Evolutionary conservation across 2,113 vertebrate species (phyloP), one percentile per base, ranked within the genome.

Genomic region (Tichodroma muraria): DNA sequence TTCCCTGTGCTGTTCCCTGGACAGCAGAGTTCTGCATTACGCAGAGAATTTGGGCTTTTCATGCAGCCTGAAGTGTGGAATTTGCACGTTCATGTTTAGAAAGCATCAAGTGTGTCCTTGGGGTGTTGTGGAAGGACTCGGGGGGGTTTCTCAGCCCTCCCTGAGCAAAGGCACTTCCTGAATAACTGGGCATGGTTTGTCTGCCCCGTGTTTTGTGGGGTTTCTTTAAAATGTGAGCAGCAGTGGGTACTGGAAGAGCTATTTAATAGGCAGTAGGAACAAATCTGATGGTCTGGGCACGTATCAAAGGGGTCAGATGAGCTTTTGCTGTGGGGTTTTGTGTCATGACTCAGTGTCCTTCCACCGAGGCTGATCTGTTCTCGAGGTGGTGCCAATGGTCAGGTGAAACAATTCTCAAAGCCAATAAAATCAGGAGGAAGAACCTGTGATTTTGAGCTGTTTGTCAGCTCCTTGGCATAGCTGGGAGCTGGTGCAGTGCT

Each of bases 391-490:
- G 63, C 78, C 80, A 50, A 0, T 42, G 79, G 76, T 76, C 20
- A 47, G 53, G 45, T 64, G 54, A 82, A 93, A 64, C 77, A 44
- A 30, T 91, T 80, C 84, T 50, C 90, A 88, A 83, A 73, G 40
- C 56, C 33, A 89, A 7, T 82, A 65, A 63, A 54, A 24, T 85
- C 90, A 80, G 71, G 72, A 92, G 88, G 81, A 77, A 80, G 75
- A 86, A 66, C 13, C 80, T 89, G 64, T 23, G 66, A 77, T 93
- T 95, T 63, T 60, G 93, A 90, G 78, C 85, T 96, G 54, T 96
- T 96, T 94, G 85, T 95, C 87, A 88, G 81, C 94, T 93, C 70
- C 81, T 92, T 96, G 94, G 91, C 96, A 95, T 64, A 89, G 90
- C 95, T 91, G 86, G 81, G 94, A 96, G 86, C 90, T 94, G 86